Evolutionary conservation across 1,140 invertebrate genomes (phyloP).

Genomic region (Tetragonula clypearis): DNA sequence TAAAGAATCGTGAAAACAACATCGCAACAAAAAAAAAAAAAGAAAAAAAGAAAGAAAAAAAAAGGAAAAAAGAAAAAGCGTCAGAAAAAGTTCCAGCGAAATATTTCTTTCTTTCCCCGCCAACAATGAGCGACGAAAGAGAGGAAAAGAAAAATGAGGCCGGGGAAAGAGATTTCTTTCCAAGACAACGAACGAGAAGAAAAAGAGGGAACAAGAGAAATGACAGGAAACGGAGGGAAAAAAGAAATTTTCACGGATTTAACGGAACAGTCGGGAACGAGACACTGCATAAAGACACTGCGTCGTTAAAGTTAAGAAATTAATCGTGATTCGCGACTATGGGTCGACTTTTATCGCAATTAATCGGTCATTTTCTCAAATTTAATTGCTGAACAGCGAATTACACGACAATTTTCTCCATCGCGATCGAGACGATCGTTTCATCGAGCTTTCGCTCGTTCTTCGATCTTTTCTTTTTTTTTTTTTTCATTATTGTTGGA

Average conservation of each 20-base stretch:
- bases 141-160: neutral
- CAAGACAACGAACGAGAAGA: neutral
- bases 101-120: neutral
- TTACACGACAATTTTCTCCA: constrained; percentile 41
- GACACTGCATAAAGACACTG: constrained; percentile 50
- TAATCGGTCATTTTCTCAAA: constrained; percentile 60
- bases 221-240: neutral
- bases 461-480: neutral
- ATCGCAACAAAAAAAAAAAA: no score
- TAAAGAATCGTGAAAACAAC: no score
- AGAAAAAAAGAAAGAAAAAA: neutral
- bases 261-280: constrained; percentile 11
- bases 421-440: neutral
- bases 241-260: constrained; percentile 24
- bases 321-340: constrained; percentile 61
- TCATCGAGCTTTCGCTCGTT: neutral
- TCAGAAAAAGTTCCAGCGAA: neutral
- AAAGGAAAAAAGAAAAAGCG: neutral
- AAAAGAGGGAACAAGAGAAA: neutral
- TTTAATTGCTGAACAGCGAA: constrained; percentile 60
- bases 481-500: neutral
- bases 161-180: neutral
- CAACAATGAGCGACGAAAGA: constrained; percentile 8
- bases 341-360: constrained; percentile 59
- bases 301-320: constrained; percentile 60